A percentile compares a stretch with the other conserved stretches of the same genome.
Evolutionary conservation across 2,797 vertebrate genomes (phyloP).

Genomic region (Enteromius afrohamiltoni): DNA sequence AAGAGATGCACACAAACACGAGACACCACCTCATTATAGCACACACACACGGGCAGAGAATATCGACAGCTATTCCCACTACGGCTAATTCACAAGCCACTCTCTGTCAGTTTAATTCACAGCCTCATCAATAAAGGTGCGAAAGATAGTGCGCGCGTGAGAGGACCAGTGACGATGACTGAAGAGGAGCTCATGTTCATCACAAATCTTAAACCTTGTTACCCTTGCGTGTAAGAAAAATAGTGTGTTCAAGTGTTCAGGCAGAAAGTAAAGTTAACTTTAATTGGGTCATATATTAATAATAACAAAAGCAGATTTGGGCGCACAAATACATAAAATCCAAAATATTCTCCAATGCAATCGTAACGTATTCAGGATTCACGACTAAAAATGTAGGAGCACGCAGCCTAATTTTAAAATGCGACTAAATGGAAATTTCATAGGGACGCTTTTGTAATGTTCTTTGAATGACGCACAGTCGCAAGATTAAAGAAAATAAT

Average conservation of each 20-base stretch:
- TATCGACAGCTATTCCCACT: constrained; percentile 47
- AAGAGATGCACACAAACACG: neutral
- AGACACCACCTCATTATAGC: constrained; percentile 32
- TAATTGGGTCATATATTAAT: neutral
- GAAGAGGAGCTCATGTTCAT: neutral
- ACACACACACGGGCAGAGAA: constrained; percentile 5
- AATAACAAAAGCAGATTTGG: neutral
- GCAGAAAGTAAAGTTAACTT: neutral
- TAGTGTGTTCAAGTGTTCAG: neutral
- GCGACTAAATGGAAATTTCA: neutral
- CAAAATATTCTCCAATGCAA: neutral
- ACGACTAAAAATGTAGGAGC: neutral
- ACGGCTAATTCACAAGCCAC: constrained; percentile 42
- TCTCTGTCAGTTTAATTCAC: constrained; percentile 44
- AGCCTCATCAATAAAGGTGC: constrained; percentile 43
- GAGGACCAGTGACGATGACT: constrained; percentile 15
- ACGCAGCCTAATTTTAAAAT: neutral
- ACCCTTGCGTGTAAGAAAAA: neutral
- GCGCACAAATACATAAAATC: neutral
- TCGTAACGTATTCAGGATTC: neutral
- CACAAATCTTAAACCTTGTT: constrained; percentile 18
- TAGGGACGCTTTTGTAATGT: neutral
- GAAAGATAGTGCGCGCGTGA: neutral
- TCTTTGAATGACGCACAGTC: constrained; percentile 1
- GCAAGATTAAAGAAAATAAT: constrained; percentile 28